Conservation (phyloP, 2,888 invertebrate genomes). For the Atethmia centrago region DNA sequence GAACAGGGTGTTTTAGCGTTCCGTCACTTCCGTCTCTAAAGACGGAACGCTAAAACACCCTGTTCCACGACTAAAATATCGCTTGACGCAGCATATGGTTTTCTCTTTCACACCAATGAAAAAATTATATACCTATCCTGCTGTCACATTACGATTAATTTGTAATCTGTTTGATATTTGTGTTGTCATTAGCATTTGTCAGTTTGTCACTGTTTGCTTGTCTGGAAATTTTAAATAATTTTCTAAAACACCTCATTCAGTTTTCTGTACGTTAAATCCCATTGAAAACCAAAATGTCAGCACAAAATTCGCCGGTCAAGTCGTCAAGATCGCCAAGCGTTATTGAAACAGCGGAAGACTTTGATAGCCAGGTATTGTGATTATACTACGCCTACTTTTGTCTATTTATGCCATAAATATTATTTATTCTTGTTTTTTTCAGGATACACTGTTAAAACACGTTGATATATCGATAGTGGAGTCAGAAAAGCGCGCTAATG, state of each 20-base stretch:
- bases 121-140: slow-evolving; percentile 33
- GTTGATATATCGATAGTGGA: slow-evolving; percentile 94
- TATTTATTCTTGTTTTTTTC: slow-evolving; percentile 69
- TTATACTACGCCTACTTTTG: slow-evolving; percentile 81
- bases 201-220: slow-evolving; percentile 58
- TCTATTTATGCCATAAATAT: slow-evolving; percentile 49
- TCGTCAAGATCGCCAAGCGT: slow-evolving; percentile 78
- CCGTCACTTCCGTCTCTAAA: too few relatives aligned
- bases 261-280: slow-evolving; percentile 10
- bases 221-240: slow-evolving; percentile 51
- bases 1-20: too few relatives aligned
- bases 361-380: slow-evolving; percentile 81
- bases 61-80: slow-evolving; percentile 17
- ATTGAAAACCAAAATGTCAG: slow-evolving; percentile 74
- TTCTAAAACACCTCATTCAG: slow-evolving; percentile 18
- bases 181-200: slow-evolving; percentile 53
- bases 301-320: slow-evolving; percentile 80
- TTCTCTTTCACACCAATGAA: slow-evolving; percentile 29
- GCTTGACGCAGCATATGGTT: background rate
- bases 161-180: slow-evolving; percentile 50
- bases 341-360: slow-evolving; percentile 82
- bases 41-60: slow-evolving; percentile 32
- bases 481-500: slow-evolving; percentile 94
- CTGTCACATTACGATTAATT: slow-evolving; percentile 31
- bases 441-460: slow-evolving; percentile 93